Evolutionary conservation across 2,113 vertebrate genomes (phyloP).

Genomic region (Struthio camelus): DNA sequence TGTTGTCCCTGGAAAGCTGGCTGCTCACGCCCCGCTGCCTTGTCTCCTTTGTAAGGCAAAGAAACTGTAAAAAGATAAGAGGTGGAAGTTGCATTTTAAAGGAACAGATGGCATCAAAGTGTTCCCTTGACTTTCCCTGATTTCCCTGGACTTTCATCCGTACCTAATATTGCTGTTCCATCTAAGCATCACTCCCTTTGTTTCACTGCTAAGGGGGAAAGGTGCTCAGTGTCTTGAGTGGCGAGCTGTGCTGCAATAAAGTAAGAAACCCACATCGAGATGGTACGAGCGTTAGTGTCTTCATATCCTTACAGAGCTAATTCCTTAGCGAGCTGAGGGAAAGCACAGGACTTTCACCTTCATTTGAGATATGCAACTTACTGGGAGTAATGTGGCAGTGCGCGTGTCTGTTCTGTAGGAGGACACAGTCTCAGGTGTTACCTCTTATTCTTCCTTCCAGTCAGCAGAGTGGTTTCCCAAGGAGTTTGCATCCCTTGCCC

Average conservation of each 20-base stretch:
- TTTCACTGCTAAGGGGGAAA: background rate
- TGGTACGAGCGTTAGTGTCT: background rate
- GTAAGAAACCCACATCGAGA: no score
- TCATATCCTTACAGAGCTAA: background rate
- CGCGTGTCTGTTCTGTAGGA: no score
- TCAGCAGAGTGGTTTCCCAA: no score
- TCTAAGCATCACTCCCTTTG: background rate
- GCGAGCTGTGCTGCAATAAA: background rate
- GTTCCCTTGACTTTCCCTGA: background rate
- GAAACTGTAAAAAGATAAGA: background rate
- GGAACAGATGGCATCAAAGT: background rate
- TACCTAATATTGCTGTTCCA: background rate
- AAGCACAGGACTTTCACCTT: background rate
- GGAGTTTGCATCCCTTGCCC: no score
- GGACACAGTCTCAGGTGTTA: no score
- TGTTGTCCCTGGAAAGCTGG: background rate
- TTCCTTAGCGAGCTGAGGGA: no score
- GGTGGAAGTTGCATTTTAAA: background rate
- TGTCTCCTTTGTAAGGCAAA: background rate
- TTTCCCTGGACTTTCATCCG: background rate
- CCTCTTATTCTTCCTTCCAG: no score
- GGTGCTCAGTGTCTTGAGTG: background rate
- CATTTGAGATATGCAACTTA: background rate
- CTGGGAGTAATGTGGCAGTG: no score
- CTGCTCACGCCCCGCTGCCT: background rate